A percentile compares a stretch with the other conserved stretches of the same genome.
phyloP scores from a whole-genome alignment of 2,797 vertebrate species.

The Leucoraja ocellata region DNA sequence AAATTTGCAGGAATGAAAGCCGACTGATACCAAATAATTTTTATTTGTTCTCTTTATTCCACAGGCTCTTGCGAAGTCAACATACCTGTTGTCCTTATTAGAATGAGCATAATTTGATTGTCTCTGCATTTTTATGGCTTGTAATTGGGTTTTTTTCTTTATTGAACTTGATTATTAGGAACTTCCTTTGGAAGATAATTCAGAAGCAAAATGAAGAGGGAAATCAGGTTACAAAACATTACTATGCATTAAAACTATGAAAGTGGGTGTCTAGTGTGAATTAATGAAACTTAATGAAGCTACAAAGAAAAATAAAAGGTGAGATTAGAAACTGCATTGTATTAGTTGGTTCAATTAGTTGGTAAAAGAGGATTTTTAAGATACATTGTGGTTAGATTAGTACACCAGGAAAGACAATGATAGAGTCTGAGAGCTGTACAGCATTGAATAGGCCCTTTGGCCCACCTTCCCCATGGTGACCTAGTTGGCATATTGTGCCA shows the following conservation, averaged over 20 bases:
- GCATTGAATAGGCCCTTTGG: too few relatives aligned
- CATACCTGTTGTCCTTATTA: neutral
- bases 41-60: neutral
- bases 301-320: neutral
- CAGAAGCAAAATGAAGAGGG: too few relatives aligned
- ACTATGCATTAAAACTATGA: neutral
- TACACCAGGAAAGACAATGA: neutral
- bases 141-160: neutral
- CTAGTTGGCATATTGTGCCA: too few relatives aligned
- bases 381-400: neutral
- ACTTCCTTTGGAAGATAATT: too few relatives aligned
- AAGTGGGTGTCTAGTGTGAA: neutral
- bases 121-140: neutral
- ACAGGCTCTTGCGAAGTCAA: neutral
- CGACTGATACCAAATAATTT: neutral
- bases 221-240: neutral
- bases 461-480: too few relatives aligned
- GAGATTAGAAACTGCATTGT: neutral
- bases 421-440: too few relatives aligned
- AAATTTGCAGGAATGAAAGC: neutral
- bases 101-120: neutral
- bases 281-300: neutral
- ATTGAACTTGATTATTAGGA: neutral
- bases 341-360: neutral
- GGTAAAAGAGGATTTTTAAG: neutral